A percentile compares a stretch with the other conserved stretches of the same genome.
Conservation (phyloP, 2,888 invertebrate genomes). For the Ormyrus labotus region DNA sequence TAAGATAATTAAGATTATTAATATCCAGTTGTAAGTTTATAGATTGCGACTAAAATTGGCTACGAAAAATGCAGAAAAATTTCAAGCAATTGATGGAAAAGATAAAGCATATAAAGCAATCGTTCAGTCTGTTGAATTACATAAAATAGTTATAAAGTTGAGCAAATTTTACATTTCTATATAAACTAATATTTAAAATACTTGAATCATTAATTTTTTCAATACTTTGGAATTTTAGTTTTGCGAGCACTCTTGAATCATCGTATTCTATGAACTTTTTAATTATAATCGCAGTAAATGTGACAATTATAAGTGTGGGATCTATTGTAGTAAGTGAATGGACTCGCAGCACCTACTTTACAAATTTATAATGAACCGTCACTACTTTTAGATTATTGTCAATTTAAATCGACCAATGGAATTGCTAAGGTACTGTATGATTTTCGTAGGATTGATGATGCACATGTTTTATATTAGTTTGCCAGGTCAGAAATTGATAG, state of each 20-base stretch:
- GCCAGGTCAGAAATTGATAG: slow-evolving; percentile 8
- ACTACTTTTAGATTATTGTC: too few relatives aligned
- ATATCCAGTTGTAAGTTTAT: neutral
- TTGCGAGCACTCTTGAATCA: slow-evolving; percentile 15
- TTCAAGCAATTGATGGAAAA: neutral
- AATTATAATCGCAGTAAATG: neutral
- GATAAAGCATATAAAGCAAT: slow-evolving; percentile 8
- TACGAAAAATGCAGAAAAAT: neutral
- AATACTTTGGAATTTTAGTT: neutral
- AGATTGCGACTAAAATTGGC: slow-evolving; percentile 22
- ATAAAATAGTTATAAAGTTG: slow-evolving; percentile 17
- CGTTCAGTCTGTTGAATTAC: neutral
- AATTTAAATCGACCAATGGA: neutral
- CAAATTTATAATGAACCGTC: too few relatives aligned
- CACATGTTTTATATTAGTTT: slow-evolving; percentile 11
- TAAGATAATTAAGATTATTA: too few relatives aligned
- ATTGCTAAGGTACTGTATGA: neutral
- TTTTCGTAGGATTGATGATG: neutral
- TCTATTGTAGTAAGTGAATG: slow-evolving; percentile 21
- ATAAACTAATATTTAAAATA: too few relatives aligned
- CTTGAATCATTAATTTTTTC: too few relatives aligned
- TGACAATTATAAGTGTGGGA: neutral
- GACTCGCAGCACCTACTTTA: too few relatives aligned
- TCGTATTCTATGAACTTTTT: slow-evolving; percentile 26
- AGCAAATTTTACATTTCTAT: neutral